Evolutionary conservation across 2,888 invertebrate genomes (phyloP), one percentile per base, ranked within the genome.

Genomic region (Hydrotaea cyrtoneurina): DNA sequence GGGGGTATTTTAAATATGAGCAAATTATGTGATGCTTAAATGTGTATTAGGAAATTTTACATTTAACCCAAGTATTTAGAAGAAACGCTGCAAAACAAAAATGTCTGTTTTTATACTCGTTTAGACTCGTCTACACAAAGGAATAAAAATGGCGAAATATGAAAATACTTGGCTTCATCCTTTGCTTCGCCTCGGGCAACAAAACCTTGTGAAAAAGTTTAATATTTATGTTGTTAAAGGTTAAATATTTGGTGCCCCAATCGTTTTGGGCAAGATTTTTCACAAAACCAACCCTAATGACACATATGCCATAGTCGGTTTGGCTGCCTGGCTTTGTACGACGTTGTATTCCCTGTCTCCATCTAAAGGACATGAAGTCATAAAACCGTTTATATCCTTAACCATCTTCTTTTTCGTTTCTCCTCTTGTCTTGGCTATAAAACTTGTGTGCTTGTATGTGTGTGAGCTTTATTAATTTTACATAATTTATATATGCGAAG

Each of bases 21-120:
- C 78, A 82, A 81, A 85, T 85, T 85, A 76, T 71, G 66, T 85
- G 85, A 85, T 79, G 82, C 53, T 46, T 84, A 81, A 80, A 81
- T 81, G 81, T 15, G 73, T 69, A 85, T 82, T 80, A 80, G 79
- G 76, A 77, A 85, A 69, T 80, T 78, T 84, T 78, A 75, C 64
- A 81, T 80, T 80, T 84, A 84, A 83, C 66, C 19, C 15, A 10
- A 19, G 15, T 21, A 31, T 31, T 31, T 4, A 31, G 3, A 31
- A 31, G 3, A 31, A n/a, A n/a, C n/a, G n/a, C n/a, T n/a, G n/a
- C n/a, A 31, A 31, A 31, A 7, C 31, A 4, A 31, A 31, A 31
- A 31, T 2, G 31, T 2, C 31, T 73, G 76, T 39, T 36, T 3
- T 36, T 43, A 43, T 13, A 43, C 36, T 8, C 36, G 36, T 8